Conservation (phyloP, 2,113 vertebrate genomes). For the Cacatua alba region DNA sequence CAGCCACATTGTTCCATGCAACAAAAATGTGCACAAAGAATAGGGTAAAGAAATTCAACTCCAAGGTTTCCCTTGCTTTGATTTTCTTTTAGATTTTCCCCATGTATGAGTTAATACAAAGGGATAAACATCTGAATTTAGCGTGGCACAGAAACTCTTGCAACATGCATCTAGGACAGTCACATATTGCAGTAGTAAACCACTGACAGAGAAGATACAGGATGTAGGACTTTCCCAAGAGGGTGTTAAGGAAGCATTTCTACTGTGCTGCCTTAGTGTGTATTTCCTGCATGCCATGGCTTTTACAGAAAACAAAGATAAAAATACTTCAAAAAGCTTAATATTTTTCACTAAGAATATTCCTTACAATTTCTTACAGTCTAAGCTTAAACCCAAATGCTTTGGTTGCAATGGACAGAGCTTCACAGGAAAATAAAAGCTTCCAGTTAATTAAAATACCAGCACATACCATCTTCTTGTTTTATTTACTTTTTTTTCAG, state of each 20-base stretch:
- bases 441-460: neutral
- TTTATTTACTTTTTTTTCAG: neutral
- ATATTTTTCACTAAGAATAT: neutral
- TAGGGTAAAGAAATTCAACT: neutral
- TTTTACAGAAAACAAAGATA: neutral
- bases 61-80: neutral
- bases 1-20: slow-evolving; percentile 28
- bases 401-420: neutral
- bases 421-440: neutral
- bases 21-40: slow-evolving; percentile 4
- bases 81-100: neutral
- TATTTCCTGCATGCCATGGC: neutral
- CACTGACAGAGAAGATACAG: neutral
- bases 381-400: neutral
- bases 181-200: slow-evolving; percentile 3
- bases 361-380: neutral
- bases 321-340: neutral
- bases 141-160: neutral
- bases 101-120: neutral
- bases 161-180: neutral
- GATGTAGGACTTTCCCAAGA: neutral
- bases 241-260: neutral
- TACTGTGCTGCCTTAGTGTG: neutral
- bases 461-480: neutral
- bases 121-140: neutral